These are phyloP conservation scores for Jacana jacana DNA, from an alignment of 2,113 vertebrate species.

Conservation along the genomic window DNA sequence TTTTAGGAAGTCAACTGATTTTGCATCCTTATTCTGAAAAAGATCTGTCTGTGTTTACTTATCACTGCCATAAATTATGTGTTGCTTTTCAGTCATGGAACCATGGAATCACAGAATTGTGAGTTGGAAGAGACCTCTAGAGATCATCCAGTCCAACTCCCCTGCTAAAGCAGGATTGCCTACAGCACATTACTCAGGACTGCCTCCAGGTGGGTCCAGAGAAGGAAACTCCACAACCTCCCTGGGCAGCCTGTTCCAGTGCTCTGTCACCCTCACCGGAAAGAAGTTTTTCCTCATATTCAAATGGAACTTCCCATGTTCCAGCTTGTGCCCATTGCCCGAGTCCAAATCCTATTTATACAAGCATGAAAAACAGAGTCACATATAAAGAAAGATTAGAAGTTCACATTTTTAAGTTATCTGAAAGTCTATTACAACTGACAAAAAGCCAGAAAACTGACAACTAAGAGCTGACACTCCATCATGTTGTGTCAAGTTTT, in stretches of 20 bases:
- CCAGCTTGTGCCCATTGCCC: too few relatives aligned
- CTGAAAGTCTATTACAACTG: not conserved
- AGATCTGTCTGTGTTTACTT: not conserved
- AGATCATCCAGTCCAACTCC: too few relatives aligned
- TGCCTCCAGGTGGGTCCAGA: too few relatives aligned
- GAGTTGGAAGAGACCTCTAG: too few relatives aligned
- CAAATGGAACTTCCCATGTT: too few relatives aligned
- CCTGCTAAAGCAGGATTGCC: too few relatives aligned
- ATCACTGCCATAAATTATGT: not conserved
- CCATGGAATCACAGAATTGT: too few relatives aligned
- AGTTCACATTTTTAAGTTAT: not conserved
- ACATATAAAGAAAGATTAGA: not conserved
- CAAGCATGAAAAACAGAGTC: not conserved
- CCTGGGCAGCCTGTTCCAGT: too few relatives aligned
- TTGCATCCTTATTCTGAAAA: not conserved
- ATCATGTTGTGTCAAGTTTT: not conserved
- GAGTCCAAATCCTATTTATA: not conserved
- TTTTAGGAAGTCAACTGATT: not conserved
- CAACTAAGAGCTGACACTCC: not conserved
- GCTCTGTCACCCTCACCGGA: too few relatives aligned
- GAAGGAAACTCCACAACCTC: too few relatives aligned
- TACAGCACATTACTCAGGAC: too few relatives aligned
- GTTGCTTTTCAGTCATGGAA: not conserved
- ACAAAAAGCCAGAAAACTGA: not conserved
- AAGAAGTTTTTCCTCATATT: too few relatives aligned